Evolutionary conservation across 2,797 vertebrate species (phyloP), one percentile per base, ranked within the genome.

Genomic region (Danio tinwini): DNA sequence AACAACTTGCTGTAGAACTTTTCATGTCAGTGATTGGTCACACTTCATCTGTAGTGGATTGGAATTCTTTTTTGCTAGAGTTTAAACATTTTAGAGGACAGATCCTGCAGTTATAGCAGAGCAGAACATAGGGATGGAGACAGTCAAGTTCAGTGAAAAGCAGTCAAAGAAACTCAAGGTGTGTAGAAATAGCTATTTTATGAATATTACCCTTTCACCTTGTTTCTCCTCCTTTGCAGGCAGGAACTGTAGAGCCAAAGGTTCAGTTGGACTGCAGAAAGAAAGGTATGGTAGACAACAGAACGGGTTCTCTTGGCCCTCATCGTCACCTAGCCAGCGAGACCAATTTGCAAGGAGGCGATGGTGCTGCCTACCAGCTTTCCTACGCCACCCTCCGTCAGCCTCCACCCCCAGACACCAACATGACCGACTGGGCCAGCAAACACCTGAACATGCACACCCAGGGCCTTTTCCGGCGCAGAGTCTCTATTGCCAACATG

Each of bases 401-500:
- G 80, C 95, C 95, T 17, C 92, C 91, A 0, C 90, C 92, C 12
- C 88, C 94, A 63, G 92, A 91, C 71, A 87, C 90, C 87, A 95
- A 94, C 87, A 96, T 97, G 94, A 93, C 90, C 67, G 96, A 96
- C 87, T 97, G 96, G 96, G 96, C 95, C 81, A 96, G 95, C 81
- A 96, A 97, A 83, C 96, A 97, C 89, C 95, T 97, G 16, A 97
- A 97, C 90, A 92, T 96, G 95, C 96, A 97, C 90, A 97, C 94
- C 0, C 96, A 96, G 78, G 96, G 96, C 78, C 94, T 97, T 69
- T 97, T 97, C 88, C 94, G 96, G 0, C 94, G 96, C 0, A 92
- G 95, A 6, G 91, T 97, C 72, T 97, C 96, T 83, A 94, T 97
- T 65, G 95, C 95, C 83, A 97, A 96, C 90, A 96, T 97, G 96